Conservation (phyloP, 1,140 invertebrate genomes). For the Drosophila orosa region DNA sequence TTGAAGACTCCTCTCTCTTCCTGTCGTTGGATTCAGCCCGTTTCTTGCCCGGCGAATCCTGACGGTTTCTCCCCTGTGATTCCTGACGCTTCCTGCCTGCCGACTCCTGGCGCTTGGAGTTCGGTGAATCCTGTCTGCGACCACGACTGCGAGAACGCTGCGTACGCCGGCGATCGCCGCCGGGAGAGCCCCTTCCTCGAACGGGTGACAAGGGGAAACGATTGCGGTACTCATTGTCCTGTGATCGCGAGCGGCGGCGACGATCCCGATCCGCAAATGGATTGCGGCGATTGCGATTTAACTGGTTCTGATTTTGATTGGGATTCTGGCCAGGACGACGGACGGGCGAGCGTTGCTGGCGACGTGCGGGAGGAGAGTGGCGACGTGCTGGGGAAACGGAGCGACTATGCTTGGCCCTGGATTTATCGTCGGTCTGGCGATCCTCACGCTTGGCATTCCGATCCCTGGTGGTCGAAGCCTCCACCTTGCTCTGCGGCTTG, state of each 20-base stretch:
- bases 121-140: constrained; percentile 54
- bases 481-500: constrained; percentile 37
- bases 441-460: constrained; percentile 31
- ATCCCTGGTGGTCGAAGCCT: constrained; percentile 16
- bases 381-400: constrained; percentile 54
- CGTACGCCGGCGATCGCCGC: constrained; percentile 52
- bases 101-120: constrained; percentile 29
- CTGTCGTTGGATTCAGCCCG: constrained; percentile 4
- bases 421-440: constrained; percentile 45
- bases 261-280: constrained; percentile 73
- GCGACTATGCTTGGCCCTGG: constrained; percentile 39
- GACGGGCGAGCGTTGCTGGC: constrained; percentile 55
- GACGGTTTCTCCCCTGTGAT: constrained; percentile 32
- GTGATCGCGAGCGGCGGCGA: constrained; percentile 69
- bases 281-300: constrained; percentile 64
- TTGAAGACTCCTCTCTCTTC: constrained; percentile 2
- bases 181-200: constrained; percentile 53
- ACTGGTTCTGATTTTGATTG: constrained; percentile 35
- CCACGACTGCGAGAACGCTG: constrained; percentile 63
- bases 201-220: constrained; percentile 73
- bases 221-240: constrained; percentile 69
- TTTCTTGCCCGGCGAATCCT: constrained; percentile 17
- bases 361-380: constrained; percentile 59
- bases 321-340: constrained; percentile 34
- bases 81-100: constrained; percentile 25